Percentiles rank a stretch among this genome's conserved stretches.
Conservation (phyloP, 2,888 invertebrate species). For the Chouioia cunea region DNA sequence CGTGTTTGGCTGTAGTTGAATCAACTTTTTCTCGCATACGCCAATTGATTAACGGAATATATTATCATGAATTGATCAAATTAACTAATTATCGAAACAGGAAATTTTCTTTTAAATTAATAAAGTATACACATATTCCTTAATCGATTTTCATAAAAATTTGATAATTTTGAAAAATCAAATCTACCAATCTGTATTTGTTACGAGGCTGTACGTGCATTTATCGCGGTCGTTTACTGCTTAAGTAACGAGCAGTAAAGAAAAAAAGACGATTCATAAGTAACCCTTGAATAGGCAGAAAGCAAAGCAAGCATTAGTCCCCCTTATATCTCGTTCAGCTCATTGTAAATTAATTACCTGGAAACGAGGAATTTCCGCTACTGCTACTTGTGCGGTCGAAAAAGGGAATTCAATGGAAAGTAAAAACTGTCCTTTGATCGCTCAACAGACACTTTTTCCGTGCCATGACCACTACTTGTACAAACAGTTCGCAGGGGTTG, state of each 20-base stretch:
- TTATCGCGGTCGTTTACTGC: slow-evolving; percentile 43
- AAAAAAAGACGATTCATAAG: slow-evolving; percentile 57
- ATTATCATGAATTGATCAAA: too few species aligned
- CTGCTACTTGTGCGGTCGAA: slow-evolving; percentile 46
- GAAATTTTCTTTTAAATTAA: too few species aligned
- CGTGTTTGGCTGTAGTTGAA: too few species aligned
- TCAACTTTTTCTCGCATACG: too few species aligned
- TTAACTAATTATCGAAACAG: too few species aligned
- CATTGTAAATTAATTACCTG: slow-evolving; percentile 69
- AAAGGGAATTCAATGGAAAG: slow-evolving; percentile 59
- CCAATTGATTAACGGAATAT: too few species aligned
- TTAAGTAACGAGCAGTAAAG: slow-evolving; percentile 40
- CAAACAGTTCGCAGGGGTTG: slow-evolving; percentile 3
- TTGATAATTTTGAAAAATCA: too few species aligned
- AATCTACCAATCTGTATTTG: not conserved
- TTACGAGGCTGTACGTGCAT: slow-evolving; percentile 24
- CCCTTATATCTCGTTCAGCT: slow-evolving; percentile 60
- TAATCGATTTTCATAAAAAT: too few species aligned
- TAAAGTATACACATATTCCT: too few species aligned
- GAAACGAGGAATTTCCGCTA: slow-evolving; percentile 68
- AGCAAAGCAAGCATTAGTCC: slow-evolving; percentile 54
- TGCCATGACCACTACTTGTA: not conserved
- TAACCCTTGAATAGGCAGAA: slow-evolving; percentile 57
- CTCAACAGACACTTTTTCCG: slow-evolving; percentile 29
- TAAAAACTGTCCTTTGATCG: slow-evolving; percentile 65